Conservation (phyloP, 2,888 invertebrate genomes). For the Invenusta paracnida region DNA sequence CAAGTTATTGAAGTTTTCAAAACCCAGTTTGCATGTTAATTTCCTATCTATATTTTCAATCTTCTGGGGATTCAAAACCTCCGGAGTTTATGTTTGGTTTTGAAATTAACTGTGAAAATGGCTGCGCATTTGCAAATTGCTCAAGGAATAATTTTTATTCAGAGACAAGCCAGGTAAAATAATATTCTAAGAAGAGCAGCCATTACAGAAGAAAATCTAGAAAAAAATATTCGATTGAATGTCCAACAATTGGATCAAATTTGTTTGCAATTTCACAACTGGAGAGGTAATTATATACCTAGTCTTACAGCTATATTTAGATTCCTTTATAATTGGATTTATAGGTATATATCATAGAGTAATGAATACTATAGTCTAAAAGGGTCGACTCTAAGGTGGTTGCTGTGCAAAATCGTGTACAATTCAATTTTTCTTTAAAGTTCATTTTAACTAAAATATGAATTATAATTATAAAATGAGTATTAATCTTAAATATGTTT, state of each 20-base stretch:
- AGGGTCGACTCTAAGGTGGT: no score
- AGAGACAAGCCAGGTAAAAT: not conserved
- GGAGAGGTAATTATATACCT: constrained; percentile 14
- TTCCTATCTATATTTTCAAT: not conserved
- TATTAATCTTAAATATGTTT: no score
- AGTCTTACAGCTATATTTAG: not conserved
- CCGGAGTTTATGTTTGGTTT: not conserved
- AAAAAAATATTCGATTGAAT: not conserved
- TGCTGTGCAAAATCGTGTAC: no score
- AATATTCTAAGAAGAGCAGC: not conserved
- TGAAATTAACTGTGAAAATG: not conserved
- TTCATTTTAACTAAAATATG: no score
- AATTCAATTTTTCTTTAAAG: no score
- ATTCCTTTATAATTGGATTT: not conserved
- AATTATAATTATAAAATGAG: no score
- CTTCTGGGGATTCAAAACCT: not conserved
- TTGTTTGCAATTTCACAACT: not conserved
- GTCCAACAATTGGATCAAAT: not conserved
- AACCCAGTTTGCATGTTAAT: not conserved
- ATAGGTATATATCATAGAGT: no score
- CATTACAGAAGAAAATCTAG: not conserved
- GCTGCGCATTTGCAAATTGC: not conserved
- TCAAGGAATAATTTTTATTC: not conserved
- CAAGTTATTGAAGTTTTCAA: not conserved
- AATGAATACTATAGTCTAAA: no score